Evolutionary conservation across 2,113 vertebrate species (phyloP), one percentile per base, ranked within the genome.

Genomic region (Colius striatus): DNA sequence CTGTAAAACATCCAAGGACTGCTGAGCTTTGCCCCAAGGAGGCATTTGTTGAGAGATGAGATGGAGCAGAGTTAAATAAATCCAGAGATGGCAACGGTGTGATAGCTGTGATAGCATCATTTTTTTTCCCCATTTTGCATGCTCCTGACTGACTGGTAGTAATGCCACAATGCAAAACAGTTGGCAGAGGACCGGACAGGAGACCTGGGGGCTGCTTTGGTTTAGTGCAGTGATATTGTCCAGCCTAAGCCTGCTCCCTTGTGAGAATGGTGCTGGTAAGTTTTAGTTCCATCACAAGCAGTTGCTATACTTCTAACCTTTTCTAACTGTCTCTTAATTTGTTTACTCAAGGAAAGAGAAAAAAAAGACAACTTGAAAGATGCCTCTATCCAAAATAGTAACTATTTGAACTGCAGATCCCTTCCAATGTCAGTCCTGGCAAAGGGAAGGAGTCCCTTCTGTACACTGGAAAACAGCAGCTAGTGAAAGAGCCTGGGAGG

Each of bases 211-310:
- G 25, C 20, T 29, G 76, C 43, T n/a, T 7, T 17, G 19, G 23
- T 29, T 89, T 43, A 8, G 32, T 13, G 17, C 43, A n/a, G 19
- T 8, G 20, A 57, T 75, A 41, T 32, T 38, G 30, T 43, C 9
- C 19, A 74, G 50, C 36, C 57, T 29, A 43, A 48, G 16, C 26
- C 66, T n/a, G 29, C 29, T 63, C 29, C 26, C 7, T 68, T 3
- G 0, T 48, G 41, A 73, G 50, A 58, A 17, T 0, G 0, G 17
- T 0, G 0, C n/a, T 30, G 30, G 16, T 8, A 50, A 54, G 14
- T 43, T 53, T 58, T 45, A 68, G 54, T 50, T 65, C 20, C 2
- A 72, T 8, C 48, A 47, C 5, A 11, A 63, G 34, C 9, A 58
- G 45, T 53, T 54, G 50, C n/a, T 74, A 5, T 23, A 41, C 7